Evolutionary conservation across 1,140 invertebrate genomes (phyloP).

Genomic region (Drosophila ambigua): DNA sequence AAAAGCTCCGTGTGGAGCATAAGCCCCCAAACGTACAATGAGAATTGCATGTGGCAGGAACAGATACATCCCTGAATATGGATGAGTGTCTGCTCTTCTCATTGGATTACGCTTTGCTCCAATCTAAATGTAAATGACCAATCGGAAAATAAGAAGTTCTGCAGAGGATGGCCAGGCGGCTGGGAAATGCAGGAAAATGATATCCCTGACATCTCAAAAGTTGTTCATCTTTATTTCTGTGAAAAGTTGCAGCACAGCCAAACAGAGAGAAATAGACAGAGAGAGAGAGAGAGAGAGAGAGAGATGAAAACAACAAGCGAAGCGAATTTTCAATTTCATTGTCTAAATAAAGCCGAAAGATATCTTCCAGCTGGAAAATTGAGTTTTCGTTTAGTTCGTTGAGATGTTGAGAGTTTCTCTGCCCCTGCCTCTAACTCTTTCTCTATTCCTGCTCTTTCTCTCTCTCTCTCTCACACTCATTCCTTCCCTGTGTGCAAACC

Average conservation of each 20-base stretch:
- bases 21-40: background rate
- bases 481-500: conserved; percentile 6
- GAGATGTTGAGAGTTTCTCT: no score
- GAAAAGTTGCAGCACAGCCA: conserved; percentile 23
- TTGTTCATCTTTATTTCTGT: conserved; percentile 23
- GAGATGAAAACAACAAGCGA: conserved; percentile 30
- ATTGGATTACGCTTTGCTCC: conserved; percentile 46
- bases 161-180: background rate
- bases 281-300: background rate
- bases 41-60: background rate
- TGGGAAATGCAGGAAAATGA: conserved; percentile 23
- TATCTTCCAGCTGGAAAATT: conserved; percentile 56
- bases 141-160: conserved; percentile 49
- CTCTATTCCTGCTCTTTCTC: background rate
- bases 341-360: conserved; percentile 62
- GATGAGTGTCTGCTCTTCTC: background rate
- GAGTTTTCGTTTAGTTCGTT: conserved; percentile 24
- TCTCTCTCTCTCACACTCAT: background rate
- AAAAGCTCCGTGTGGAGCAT: background rate
- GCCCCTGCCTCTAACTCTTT: background rate
- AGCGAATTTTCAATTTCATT: conserved; percentile 62
- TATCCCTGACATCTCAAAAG: conserved; percentile 21
- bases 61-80: background rate
- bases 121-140: conserved; percentile 79
- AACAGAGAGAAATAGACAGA: background rate